Evolutionary conservation across 2,113 vertebrate genomes (phyloP).

Genomic region (Nerophis ophidion): DNA sequence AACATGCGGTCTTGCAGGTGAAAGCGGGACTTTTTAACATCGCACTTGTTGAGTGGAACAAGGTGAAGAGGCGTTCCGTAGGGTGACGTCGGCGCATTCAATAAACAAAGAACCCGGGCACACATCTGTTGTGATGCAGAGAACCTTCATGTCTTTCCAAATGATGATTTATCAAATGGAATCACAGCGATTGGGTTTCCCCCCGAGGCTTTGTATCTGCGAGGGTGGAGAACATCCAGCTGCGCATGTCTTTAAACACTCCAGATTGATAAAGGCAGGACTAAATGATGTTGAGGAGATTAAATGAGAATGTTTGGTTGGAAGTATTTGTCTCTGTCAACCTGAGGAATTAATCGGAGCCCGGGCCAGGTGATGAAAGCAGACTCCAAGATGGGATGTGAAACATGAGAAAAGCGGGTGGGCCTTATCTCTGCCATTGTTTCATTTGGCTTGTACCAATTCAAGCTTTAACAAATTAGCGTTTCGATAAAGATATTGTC

Average conservation of each 20-base stretch:
- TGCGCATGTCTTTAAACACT: background rate
- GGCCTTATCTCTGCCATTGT: slow-evolving; percentile 20
- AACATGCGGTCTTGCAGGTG: slow-evolving; percentile 48
- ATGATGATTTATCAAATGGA: background rate
- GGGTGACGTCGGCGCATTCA: slow-evolving; percentile 45
- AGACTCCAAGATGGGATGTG: too few species aligned
- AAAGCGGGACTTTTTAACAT: slow-evolving; percentile 40
- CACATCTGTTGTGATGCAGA: background rate
- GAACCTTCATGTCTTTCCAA: background rate
- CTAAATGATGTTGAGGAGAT: background rate
- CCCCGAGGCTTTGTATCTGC: too few species aligned
- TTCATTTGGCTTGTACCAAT: slow-evolving; percentile 41
- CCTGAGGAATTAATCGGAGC: background rate
- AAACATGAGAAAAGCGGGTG: too few species aligned
- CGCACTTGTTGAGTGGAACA: slow-evolving; percentile 34
- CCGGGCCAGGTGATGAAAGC: too few species aligned
- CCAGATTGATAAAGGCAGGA: background rate
- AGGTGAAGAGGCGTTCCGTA: slow-evolving; percentile 30
- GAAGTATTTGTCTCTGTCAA: background rate
- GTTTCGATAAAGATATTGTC: slow-evolving; percentile 16
- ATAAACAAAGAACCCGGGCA: slow-evolving; percentile 46
- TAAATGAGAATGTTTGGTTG: background rate
- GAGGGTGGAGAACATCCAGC: background rate
- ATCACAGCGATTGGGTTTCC: background rate
- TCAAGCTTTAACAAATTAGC: slow-evolving; percentile 39